Evolutionary conservation across 1,140 invertebrate genomes (phyloP).

Genomic region (Drosophila subobscura): DNA sequence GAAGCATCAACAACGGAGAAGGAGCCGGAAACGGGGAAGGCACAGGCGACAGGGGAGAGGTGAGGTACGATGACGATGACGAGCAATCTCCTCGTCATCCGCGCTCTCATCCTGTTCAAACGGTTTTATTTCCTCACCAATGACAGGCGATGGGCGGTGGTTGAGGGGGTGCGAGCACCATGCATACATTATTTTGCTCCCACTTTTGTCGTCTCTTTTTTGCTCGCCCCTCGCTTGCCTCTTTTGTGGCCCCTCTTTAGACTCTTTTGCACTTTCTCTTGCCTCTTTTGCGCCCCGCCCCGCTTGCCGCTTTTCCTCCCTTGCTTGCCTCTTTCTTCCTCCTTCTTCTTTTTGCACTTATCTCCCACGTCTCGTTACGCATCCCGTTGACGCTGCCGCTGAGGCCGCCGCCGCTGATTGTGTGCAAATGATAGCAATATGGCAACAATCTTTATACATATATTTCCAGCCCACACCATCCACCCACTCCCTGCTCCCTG

Average conservation of each 20-base stretch:
- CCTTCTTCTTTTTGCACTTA: background rate
- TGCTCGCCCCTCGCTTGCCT: too few relatives aligned
- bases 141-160: background rate
- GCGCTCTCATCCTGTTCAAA: constrained; percentile 31
- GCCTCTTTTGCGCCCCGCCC: background rate
- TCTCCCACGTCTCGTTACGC: constrained; percentile 12
- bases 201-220: background rate
- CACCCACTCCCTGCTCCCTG: background rate
- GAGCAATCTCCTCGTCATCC: constrained; percentile 48
- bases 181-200: constrained; percentile 54
- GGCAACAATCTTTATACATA: constrained; percentile 78
- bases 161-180: background rate
- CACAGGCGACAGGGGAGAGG: too few relatives aligned
- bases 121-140: constrained; percentile 3
- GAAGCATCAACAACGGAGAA: constrained; percentile 2
- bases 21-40: background rate
- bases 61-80: constrained; percentile 1
- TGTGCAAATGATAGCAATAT: constrained; percentile 82
- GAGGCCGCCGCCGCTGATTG: constrained; percentile 59
- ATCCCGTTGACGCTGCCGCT: constrained; percentile 46
- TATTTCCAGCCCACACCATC: constrained; percentile 26
- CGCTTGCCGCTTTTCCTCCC: background rate
- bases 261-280: too few relatives aligned
- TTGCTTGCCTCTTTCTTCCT: background rate
- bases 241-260: background rate